These are phyloP conservation scores for Gymnobelideus leadbeateri DNA, from an alignment of 2,113 vertebrate genomes.

Conservation along the genomic window DNA sequence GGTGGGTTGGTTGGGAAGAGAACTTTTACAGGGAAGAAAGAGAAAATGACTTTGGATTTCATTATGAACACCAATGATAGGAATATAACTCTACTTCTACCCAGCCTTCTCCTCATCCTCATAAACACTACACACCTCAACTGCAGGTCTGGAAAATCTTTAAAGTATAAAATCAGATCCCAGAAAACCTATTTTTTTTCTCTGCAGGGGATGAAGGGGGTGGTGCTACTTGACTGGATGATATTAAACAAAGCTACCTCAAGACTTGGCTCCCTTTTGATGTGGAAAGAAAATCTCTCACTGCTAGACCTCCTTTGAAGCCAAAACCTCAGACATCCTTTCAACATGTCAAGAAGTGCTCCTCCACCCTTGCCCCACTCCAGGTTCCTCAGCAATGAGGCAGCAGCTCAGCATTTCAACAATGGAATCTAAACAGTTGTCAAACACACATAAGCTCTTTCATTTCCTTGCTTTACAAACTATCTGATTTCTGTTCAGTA, in stretches of 20 bases:
- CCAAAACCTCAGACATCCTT: not conserved
- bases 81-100: not conserved
- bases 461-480: not conserved
- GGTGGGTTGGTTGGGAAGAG: not conserved
- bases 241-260: not conserved
- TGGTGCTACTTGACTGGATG: not conserved
- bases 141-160: not conserved
- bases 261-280: not conserved
- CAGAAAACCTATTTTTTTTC: not conserved
- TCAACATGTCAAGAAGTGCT: not conserved
- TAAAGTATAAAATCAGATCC: accelerated
- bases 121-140: accelerated
- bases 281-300: not conserved
- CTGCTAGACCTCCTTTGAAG: not conserved
- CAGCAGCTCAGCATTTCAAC: not conserved
- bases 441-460: not conserved
- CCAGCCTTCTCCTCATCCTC: too few species aligned
- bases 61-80: accelerated
- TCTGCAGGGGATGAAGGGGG: not conserved
- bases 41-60: accelerated
- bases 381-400: not conserved
- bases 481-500: not conserved
- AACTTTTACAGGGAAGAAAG: not conserved
- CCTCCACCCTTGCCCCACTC: accelerated
- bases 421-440: not conserved